Conservation (phyloP, 2,797 vertebrate species). For the Lacerta bilineata region DNA sequence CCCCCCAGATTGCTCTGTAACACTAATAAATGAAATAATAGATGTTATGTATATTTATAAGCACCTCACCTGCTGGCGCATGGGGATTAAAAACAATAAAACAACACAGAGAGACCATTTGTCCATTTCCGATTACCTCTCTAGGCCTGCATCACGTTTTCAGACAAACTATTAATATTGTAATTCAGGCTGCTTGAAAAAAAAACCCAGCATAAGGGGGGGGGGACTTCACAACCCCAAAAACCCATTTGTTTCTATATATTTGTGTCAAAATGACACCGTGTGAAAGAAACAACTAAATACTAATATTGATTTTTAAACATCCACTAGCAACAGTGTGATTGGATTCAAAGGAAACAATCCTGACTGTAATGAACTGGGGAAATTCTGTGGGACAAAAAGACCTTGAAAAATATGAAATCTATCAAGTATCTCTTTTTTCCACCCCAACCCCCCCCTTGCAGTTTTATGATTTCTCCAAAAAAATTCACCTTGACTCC, state of each 20-base stretch:
- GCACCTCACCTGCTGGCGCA: not conserved
- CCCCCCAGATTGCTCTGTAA: too few relatives aligned
- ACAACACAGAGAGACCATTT: not conserved
- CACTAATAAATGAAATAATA: not conserved
- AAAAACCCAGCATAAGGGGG: not conserved
- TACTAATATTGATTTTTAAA: constrained; percentile 5
- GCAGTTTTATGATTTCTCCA: constrained; percentile 78
- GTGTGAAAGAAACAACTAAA: not conserved
- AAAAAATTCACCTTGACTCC: constrained; percentile 83
- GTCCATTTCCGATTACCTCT: not conserved
- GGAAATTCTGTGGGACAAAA: constrained; percentile 67
- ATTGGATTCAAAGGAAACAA: constrained; percentile 27
- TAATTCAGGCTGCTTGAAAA: not conserved
- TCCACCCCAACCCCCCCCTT: constrained; percentile 31
- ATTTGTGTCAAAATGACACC: not conserved
- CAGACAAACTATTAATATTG: constrained; percentile 17
- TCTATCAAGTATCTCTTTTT: constrained; percentile 50
- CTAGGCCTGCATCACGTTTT: constrained; percentile 4
- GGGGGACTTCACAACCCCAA: too few relatives aligned
- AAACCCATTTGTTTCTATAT: not conserved
- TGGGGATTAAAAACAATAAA: not conserved
- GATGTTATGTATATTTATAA: not conserved
- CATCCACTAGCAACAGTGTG: not conserved
- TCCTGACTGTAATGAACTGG: constrained; percentile 65
- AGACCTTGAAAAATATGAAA: constrained; percentile 70